Percentiles rank a stretch among this genome's conserved stretches.
Evolutionary conservation across 1,140 invertebrate genomes (phyloP).

Genomic region (Formica exsecta): DNA sequence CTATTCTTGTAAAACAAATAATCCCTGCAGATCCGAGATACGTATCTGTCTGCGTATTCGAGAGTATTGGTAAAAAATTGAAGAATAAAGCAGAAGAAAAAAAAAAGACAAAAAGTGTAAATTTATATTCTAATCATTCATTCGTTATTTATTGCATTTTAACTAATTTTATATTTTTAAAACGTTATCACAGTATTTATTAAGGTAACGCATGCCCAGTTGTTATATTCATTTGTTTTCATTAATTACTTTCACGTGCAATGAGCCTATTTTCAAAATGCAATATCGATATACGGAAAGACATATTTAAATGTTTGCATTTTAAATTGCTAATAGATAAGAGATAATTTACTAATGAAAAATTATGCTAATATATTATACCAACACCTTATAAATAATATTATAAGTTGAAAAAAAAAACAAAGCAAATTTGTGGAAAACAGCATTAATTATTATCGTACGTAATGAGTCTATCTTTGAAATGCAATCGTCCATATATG

Average conservation of each 20-base stretch:
- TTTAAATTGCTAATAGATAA: neutral
- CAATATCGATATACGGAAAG: neutral
- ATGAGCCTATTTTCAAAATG: neutral
- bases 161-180: conserved; percentile 1
- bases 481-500: neutral
- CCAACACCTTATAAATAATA: no score
- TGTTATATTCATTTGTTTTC: neutral
- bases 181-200: neutral
- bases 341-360: no score
- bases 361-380: no score
- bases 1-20: conserved; percentile 84
- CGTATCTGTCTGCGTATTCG: conserved; percentile 33
- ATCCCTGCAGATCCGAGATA: conserved; percentile 72
- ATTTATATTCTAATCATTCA: neutral
- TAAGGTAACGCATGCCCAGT: neutral
- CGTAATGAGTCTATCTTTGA: neutral
- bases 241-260: neutral
- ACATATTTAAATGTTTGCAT: neutral
- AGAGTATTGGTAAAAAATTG: conserved; percentile 37
- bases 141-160: neutral
- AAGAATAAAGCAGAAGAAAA: neutral
- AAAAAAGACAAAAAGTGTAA: neutral
- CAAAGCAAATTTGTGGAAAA: no score
- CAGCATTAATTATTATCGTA: neutral
- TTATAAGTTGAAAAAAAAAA: no score